phyloP scores from a whole-genome alignment of 1,140 invertebrate genomes.

The Harpegnathos saltator region DNA sequence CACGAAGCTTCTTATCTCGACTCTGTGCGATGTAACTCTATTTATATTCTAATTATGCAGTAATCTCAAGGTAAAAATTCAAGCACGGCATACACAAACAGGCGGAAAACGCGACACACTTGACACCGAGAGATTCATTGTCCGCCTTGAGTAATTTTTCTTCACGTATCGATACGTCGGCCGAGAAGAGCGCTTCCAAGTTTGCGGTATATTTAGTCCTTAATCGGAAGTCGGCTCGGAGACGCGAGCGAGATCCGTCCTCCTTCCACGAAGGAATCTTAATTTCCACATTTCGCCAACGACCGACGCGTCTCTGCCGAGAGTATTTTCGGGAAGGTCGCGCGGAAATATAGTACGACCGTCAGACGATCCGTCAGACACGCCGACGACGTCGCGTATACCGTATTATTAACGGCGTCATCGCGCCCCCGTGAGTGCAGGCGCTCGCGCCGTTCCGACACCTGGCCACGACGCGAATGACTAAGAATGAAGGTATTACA shows the following conservation, averaged over 20 bases:
- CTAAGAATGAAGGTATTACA: slow-evolving; percentile 27
- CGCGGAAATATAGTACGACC: slow-evolving; percentile 19
- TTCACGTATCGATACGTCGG: too few relatives aligned
- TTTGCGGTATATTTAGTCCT: background rate
- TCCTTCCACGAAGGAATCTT: background rate
- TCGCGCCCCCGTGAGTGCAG: background rate
- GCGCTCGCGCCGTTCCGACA: too few relatives aligned
- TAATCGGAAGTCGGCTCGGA: background rate
- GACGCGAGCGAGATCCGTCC: too few relatives aligned
- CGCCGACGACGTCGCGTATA: slow-evolving; percentile 35
- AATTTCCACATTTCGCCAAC: slow-evolving; percentile 54
- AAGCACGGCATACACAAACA: too few relatives aligned
- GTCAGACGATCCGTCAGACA: slow-evolving; percentile 67
- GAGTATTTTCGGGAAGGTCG: slow-evolving; percentile 62
- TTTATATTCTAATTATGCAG: background rate
- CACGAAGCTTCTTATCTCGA: background rate
- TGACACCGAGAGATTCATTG: background rate
- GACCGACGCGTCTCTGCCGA: slow-evolving; percentile 27
- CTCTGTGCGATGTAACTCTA: background rate
- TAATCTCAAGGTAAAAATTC: too few relatives aligned
- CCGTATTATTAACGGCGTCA: slow-evolving; percentile 52
- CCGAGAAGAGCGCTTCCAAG: too few relatives aligned
- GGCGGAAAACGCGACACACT: background rate
- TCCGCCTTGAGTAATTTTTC: background rate
- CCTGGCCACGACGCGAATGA: background rate